Base-by-base conservation (phyloP, 2,797 vertebrate species). In the Hafferia zeledoni region DNA sequence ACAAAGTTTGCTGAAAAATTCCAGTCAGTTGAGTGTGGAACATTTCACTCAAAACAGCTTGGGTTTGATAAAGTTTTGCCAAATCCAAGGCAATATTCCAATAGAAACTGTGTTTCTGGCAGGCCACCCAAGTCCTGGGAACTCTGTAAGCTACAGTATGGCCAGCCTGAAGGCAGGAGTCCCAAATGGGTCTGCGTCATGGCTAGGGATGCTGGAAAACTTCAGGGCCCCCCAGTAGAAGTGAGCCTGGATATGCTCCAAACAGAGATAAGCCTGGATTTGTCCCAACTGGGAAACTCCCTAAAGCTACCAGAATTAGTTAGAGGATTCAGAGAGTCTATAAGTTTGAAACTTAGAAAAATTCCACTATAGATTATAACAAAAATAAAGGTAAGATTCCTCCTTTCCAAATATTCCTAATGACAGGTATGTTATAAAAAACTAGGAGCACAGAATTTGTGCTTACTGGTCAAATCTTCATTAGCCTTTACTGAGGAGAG, bases 261-360 rank as follows among this genome's bases (percentile, higher is more conserved):
- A 56, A 74, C 28, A 87, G 89, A 91, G 87, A 96, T 83, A 65
- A 93, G 49, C 61, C 79, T 96, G 93, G 64, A 95, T 92, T 83
- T 89, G 17, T 85, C 93, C 82, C 93, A 96, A 61, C 33, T 87
- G 59, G 82, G 87, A 74, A 96, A 94, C 91, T 94, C 93, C 82
- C 79, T 94, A 78, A 94, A 95, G 96, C 85, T 96, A 94, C 93
- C 75, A 92, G 95, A 94, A 85, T 87, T 87, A 89, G 89, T 78
- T 91, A 78, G 68, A 87, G 60, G 33, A 92, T 80, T 25, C 56
- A 23, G 27, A 59, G 49, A 77, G 31, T 23, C 56, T 91, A 20
- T 41, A 87, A 83, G 7, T 70, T 76, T 61, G 63, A 93, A 96
- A 87, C 69, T 63, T 63, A 85, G 41, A 60, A 87, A 87, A 85